Percentiles rank a stretch among this genome's conserved stretches.
Conservation (phyloP, 2,797 vertebrate species). For the Otus scops region DNA sequence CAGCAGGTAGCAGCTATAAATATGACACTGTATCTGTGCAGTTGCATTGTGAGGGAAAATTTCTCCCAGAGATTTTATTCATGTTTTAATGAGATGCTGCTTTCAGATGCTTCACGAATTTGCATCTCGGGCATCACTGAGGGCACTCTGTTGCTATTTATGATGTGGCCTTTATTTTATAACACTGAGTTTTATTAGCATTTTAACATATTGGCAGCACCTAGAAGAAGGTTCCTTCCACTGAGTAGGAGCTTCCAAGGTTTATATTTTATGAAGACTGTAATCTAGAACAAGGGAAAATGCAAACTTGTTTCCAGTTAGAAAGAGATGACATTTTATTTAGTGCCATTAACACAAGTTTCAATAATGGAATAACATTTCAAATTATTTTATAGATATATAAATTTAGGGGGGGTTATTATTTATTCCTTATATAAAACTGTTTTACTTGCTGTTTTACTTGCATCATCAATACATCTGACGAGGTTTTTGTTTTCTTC, state of each 20-base stretch:
- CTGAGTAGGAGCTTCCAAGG: not conserved
- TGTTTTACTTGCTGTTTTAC: not conserved
- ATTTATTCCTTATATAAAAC: not conserved
- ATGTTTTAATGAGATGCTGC: not conserved
- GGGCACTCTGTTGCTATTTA: not conserved
- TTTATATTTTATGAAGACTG: not conserved
- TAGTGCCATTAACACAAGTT: not conserved
- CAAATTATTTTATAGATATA: not conserved
- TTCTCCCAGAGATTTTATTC: not conserved
- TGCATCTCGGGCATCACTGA: not conserved
- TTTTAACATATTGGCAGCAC: not conserved
- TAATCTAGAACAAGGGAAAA: not conserved
- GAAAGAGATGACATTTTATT: not conserved
- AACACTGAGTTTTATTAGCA: not conserved
- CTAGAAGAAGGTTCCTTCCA: not conserved
- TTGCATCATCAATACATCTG: not conserved
- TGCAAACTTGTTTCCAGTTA: not conserved
- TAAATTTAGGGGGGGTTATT: not conserved
- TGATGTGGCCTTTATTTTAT: not conserved
- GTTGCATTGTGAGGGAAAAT: not conserved
- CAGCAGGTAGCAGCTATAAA: slow-evolving; percentile 82
- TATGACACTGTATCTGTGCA: not conserved
- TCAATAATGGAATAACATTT: not conserved
- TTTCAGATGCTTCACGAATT: not conserved
- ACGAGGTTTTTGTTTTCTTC: not conserved